Evolutionary conservation across 2,888 invertebrate species (phyloP).

Genomic region (Dioctria rufipes): DNA sequence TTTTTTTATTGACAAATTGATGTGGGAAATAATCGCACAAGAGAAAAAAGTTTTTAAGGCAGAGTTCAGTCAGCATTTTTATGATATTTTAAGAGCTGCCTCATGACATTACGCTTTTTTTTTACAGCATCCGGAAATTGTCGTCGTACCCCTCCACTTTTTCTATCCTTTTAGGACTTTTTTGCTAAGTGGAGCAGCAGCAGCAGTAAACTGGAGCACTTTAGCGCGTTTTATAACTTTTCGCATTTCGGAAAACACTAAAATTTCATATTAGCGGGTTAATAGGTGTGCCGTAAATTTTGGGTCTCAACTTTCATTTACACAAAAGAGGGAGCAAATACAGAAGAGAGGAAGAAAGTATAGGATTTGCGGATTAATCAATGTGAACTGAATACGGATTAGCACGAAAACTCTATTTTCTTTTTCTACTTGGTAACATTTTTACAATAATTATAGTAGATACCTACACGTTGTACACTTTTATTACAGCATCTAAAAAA

Average conservation of each 20-base stretch:
- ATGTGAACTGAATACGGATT: not conserved
- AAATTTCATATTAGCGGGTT: conserved; percentile 47
- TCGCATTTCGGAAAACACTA: conserved; percentile 42
- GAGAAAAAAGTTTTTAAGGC: conserved; percentile 8
- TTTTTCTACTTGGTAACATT: not conserved
- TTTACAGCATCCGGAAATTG: conserved; percentile 32
- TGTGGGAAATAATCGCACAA: conserved; percentile 22
- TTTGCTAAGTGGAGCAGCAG: not conserved
- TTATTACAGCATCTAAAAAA: no score
- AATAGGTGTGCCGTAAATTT: conserved; percentile 41
- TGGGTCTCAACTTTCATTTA: conserved; percentile 12
- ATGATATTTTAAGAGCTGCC: conserved; percentile 41
- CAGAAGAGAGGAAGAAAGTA: not conserved
- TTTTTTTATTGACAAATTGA: conserved; percentile 44
- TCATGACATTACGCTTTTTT: conserved; percentile 33
- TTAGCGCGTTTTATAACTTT: conserved; percentile 37
- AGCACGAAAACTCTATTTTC: no score
- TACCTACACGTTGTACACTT: no score
- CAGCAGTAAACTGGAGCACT: conserved; percentile 29
- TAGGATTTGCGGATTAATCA: not conserved
- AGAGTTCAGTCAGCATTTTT: conserved; percentile 43
- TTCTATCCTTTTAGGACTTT: conserved; percentile 4
- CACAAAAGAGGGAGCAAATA: conserved; percentile 4
- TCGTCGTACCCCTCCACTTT: no score
- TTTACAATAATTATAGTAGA: not conserved